Conservation (phyloP, 2,113 vertebrate genomes). For the Neodon shergylaensis region DNA sequence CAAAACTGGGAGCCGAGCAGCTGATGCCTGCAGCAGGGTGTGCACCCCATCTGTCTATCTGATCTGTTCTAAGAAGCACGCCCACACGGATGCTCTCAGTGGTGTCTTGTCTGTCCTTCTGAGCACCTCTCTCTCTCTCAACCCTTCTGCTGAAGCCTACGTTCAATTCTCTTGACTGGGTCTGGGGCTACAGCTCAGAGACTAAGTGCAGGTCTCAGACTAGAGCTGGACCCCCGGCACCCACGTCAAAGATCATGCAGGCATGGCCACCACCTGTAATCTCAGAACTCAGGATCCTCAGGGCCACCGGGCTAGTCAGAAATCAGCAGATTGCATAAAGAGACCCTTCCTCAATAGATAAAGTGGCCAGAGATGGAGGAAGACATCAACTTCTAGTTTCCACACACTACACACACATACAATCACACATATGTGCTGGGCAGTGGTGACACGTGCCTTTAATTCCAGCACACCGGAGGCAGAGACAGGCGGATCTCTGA, state of each 20-base stretch:
- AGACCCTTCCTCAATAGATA: neutral
- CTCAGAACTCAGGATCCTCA: neutral
- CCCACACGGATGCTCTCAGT: neutral
- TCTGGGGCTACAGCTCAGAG: neutral
- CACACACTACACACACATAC: neutral
- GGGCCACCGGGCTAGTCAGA: neutral
- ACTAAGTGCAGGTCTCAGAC: neutral
- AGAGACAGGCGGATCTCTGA: too few species aligned
- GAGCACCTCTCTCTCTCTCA: neutral
- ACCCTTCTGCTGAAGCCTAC: neutral
- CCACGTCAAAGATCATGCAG: neutral
- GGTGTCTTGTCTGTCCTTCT: neutral
- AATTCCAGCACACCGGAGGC: too few species aligned
- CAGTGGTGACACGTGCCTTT: too few species aligned
- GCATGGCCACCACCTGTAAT: neutral
- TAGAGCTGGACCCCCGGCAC: neutral
- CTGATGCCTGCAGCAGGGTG: neutral
- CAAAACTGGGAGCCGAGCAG: neutral
- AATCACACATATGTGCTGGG: neutral
- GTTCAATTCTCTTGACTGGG: neutral
- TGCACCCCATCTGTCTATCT: neutral
- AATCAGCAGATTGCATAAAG: neutral
- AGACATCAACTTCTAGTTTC: neutral
- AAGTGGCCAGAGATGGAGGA: neutral
- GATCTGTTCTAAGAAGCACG: neutral